Evolutionary conservation across 2,113 vertebrate species (phyloP).

Genomic region (Arvicanthis niloticus): DNA sequence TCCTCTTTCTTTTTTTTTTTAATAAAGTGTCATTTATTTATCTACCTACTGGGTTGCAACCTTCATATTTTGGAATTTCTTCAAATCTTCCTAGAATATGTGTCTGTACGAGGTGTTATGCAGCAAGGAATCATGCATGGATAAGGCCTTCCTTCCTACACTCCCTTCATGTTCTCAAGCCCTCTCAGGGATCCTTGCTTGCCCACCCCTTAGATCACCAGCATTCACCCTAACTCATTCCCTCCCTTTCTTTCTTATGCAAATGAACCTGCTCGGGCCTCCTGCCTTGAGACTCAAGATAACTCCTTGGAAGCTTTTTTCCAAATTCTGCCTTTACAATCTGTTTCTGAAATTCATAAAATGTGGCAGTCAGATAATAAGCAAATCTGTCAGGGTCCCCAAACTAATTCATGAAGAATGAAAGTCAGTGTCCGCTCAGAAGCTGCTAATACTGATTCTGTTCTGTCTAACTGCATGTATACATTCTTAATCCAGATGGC

Average conservation of each 20-base stretch:
- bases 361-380: background rate
- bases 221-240: background rate
- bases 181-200: background rate
- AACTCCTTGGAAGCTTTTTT: background rate
- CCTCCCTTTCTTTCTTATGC: background rate
- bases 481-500: background rate
- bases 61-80: background rate
- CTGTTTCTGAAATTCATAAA: constrained; percentile 34
- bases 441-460: background rate
- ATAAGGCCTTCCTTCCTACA: background rate
- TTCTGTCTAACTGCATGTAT: background rate
- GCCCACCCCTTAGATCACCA: background rate
- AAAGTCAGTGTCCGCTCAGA: background rate
- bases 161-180: background rate
- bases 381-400: background rate
- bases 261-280: background rate
- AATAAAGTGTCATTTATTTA: constrained; percentile 23
- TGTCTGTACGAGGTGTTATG: background rate
- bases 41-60: background rate
- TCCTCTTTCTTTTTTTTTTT: constrained; percentile 42
- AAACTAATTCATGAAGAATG: background rate
- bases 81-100: background rate
- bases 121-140: background rate
- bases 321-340: background rate
- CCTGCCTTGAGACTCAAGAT: background rate